Base-by-base conservation (phyloP, 2,888 invertebrate genomes). In the Amphipoea oculea region DNA sequence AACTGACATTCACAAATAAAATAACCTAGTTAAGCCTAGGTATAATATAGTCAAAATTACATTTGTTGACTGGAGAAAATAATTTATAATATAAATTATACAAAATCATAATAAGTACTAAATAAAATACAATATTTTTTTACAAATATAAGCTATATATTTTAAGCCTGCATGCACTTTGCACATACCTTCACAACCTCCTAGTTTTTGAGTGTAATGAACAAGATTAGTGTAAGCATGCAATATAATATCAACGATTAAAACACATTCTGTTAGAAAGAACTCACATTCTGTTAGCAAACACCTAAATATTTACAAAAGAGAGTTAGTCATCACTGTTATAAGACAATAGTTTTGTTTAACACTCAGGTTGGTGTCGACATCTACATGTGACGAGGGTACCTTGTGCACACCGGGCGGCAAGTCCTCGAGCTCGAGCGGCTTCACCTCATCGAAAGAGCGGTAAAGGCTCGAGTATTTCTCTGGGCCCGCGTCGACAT, bases 381-480 rank as follows among this genome's bases (percentile, higher is more conserved):
- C 86, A 89, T 79, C 74, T 91, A 93, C 91, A 93, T 91, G 92
- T 89, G 89, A 92, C 88, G 86, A 83, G 85, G 88, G 91, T 97
- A 97, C 97, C 97, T 97, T 95, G 90, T 95, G 93, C 79, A 95
- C 89, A 89, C 94, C 94, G 36, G 94, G 95, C 67, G 94, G 96
- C 89, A 96, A 92, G 69, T 95, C 95, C 88, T 94, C 95, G 89
- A 60, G 57, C 57, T 94, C 95, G 89, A 94, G 94, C 80, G 95
- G 93, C 92, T 96, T 96, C 91, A 96, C 92, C 88, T 95, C 93
- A 91, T 97, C 96, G 84, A 97, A 96, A 84, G 96, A 95, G 91
- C 91, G 94, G 93, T 95, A 96, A 92, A 97, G 95, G 92, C 93
- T 95, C 91, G 94, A 93, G 93, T 97, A 97, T 92, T 96, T 96